A percentile compares a stretch with the other conserved stretches of the same genome.
Evolutionary conservation across 2,113 vertebrate genomes (phyloP).

Genomic region (Desmodus rotundus): DNA sequence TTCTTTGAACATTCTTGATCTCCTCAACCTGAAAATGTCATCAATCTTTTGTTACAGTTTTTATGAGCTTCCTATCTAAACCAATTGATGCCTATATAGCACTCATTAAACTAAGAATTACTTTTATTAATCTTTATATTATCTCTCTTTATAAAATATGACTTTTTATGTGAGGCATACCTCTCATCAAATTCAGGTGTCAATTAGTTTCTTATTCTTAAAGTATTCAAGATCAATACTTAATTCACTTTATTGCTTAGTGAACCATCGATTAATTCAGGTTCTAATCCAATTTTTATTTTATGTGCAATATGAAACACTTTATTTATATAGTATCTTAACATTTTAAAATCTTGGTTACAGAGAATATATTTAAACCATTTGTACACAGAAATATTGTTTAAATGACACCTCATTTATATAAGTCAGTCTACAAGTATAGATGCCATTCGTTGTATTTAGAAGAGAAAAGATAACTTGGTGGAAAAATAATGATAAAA

Average conservation of each 20-base stretch:
- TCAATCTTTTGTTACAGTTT: neutral
- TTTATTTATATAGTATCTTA: conserved; percentile 38
- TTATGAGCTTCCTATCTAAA: neutral
- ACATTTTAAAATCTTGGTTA: neutral
- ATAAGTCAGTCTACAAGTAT: neutral
- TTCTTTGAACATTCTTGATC: neutral
- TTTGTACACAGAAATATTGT: neutral
- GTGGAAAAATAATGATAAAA: neutral
- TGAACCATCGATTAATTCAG: conserved; percentile 48
- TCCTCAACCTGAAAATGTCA: neutral
- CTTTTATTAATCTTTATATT: neutral
- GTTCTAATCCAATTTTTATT: neutral
- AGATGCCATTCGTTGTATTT: neutral
- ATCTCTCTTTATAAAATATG: neutral
- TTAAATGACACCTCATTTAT: neutral
- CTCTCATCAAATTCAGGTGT: neutral
- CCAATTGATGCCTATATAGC: neutral
- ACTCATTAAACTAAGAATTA: neutral
- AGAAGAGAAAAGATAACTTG: neutral
- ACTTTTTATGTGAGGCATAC: neutral
- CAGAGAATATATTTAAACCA: neutral
- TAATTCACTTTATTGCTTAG: conserved; percentile 45
- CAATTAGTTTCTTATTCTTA: conserved; percentile 6
- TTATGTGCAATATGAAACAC: conserved; percentile 15
- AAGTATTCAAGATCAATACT: conserved; percentile 38